Evolutionary conservation across 2,797 vertebrate genomes (phyloP).

Genomic region (Hypotaenidia philippensis): DNA sequence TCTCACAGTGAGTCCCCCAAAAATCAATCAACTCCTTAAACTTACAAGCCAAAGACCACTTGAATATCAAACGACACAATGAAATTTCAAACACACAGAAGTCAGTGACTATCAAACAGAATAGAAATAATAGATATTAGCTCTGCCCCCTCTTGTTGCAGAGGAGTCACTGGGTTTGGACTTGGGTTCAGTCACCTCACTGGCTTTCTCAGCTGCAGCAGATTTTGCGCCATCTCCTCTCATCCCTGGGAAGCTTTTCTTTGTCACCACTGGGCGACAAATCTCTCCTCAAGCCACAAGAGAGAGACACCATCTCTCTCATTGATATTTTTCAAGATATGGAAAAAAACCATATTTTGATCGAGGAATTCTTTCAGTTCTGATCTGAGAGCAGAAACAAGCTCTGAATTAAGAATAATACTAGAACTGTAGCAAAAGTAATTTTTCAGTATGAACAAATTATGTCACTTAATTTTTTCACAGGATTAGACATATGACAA

Average conservation of each 20-base stretch:
- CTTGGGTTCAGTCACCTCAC: neutral
- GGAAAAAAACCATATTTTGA: neutral
- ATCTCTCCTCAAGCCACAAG: neutral
- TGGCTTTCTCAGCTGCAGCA: neutral
- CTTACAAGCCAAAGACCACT: neutral
- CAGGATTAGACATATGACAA: neutral
- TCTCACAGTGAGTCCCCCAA: neutral
- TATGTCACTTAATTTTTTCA: neutral
- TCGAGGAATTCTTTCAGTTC: conserved; percentile 7
- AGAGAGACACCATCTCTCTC: neutral
- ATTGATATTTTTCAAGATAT: neutral
- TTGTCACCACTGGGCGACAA: neutral
- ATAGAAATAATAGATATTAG: neutral
- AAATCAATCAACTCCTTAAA: neutral
- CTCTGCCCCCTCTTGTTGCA: neutral
- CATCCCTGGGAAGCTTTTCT: neutral
- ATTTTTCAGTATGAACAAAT: neutral
- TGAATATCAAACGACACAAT: neutral
- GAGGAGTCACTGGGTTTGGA: neutral
- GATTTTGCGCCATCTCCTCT: neutral
- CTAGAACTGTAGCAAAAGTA: neutral
- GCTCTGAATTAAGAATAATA: conserved; percentile 18
- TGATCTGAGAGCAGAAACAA: conserved; percentile 50
- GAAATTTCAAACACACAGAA: neutral
- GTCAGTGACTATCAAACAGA: neutral